These are phyloP conservation scores for Acomys russatus DNA, from an alignment of 2,797 vertebrate species.

Conservation along the genomic window DNA sequence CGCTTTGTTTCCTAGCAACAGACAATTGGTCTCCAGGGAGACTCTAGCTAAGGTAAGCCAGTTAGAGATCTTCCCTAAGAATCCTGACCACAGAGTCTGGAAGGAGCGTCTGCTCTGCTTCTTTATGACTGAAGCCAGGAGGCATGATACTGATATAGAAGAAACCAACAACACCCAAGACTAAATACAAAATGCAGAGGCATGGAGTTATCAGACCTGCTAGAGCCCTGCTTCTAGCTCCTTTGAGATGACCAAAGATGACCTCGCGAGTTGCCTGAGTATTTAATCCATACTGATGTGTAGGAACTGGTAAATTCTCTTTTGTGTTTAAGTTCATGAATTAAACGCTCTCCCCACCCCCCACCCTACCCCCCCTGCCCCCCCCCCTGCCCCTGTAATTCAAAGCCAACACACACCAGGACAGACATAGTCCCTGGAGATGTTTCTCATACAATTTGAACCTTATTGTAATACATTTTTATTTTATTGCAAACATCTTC, in stretches of 20 bases:
- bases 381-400: background rate
- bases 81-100: background rate
- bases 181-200: background rate
- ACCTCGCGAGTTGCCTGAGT: background rate
- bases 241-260: background rate
- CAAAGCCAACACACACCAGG: background rate
- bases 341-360: background rate
- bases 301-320: background rate
- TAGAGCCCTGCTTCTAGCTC: background rate
- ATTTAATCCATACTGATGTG: background rate
- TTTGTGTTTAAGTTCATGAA: background rate
- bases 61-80: background rate
- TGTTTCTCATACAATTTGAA: background rate
- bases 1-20: background rate
- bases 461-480: background rate
- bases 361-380: no score
- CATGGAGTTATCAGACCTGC: background rate
- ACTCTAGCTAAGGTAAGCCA: background rate
- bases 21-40: slow-evolving; percentile 10
- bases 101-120: background rate
- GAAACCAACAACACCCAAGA: background rate
- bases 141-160: background rate
- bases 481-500: background rate
- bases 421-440: background rate
- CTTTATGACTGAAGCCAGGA: background rate